A percentile compares a stretch with the other conserved stretches of the same genome.
Evolutionary conservation across 2,888 invertebrate genomes (phyloP).

Genomic region (Agonopterix arenella): DNA sequence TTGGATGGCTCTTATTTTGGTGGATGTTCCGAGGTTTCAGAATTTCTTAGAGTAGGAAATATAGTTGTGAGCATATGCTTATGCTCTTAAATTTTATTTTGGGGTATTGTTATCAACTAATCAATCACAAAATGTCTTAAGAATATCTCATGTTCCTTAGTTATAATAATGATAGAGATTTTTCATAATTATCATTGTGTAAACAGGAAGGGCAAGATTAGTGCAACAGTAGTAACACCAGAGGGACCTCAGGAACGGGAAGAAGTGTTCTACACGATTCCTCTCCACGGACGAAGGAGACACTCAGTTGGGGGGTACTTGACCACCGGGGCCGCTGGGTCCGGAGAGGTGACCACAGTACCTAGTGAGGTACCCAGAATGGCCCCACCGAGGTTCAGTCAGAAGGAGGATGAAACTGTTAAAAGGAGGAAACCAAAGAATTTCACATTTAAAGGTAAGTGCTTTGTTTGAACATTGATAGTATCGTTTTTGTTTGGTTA

Average conservation of each 20-base stretch:
- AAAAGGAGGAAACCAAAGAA: slow-evolving; percentile 59
- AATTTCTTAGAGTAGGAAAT: too few relatives aligned
- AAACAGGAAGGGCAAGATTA: slow-evolving; percentile 62
- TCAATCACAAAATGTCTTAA: too few relatives aligned
- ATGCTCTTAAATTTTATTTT: background rate
- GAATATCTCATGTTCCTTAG: too few relatives aligned
- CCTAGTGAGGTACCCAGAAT: slow-evolving; percentile 75
- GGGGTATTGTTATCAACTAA: background rate
- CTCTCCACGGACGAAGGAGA: slow-evolving; percentile 69
- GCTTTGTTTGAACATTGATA: background rate
- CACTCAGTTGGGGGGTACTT: slow-evolving; percentile 83
- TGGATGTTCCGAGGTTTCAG: too few relatives aligned
- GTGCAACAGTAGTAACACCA: slow-evolving; percentile 46
- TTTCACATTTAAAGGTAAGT: slow-evolving; percentile 62
- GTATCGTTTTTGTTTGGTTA: background rate
- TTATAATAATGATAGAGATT: background rate
- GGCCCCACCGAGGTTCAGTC: slow-evolving; percentile 63
- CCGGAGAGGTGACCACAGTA: slow-evolving; percentile 63
- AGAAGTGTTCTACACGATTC: slow-evolving; percentile 79
- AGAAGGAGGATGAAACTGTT: slow-evolving; percentile 53
- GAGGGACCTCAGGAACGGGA: slow-evolving; percentile 69
- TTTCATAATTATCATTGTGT: background rate
- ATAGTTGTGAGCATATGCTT: too few relatives aligned
- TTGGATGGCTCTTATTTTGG: background rate
- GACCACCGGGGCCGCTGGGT: slow-evolving; percentile 54